Base-by-base conservation (phyloP, 2,888 invertebrate species). In the Morpho deidamia region DNA sequence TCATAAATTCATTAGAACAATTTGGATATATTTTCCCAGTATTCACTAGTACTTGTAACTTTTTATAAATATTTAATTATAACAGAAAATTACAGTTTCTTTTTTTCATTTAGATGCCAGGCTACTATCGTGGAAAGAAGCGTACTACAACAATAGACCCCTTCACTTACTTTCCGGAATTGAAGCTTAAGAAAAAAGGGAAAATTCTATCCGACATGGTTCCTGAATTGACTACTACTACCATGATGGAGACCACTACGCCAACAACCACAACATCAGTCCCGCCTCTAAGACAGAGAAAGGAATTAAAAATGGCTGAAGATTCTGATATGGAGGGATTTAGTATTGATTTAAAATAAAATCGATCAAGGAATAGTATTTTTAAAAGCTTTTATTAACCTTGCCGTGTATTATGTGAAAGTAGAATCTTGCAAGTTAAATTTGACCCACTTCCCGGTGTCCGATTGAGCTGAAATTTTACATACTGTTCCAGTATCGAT, bases 71-170 rank as follows among this genome's bases (percentile, higher is more conserved):
- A n/a, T 7, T 2, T 11, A 10, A 34, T 34, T 44, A 44, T 44
- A 1, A 42, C 34, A 12, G 32, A 8, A 32, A 10, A 40, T 33
- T 1, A 11, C 12, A 10, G 8, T 34, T 7, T 35, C 11, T 41
- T 1, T 34, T 11, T 9, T 47, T 44, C 39, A 14, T 44, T 8
- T 70, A 83, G 84, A 83, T 83, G 81, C 75, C 81, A 0, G 49
- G 11, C 0, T 76, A 83, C 67, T 80, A 81, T 63, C 67, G 66
- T 2, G 75, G 67, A 1, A 59, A 56, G 23, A 68, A 58, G 7
- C 67, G 65, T 0, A 78, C 78, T 0, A 81, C 81, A 0, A 72
- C 77, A 0, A 60, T 66, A 0, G 62, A 45, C 12, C 61, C 65
- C 1, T 53, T 54, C 10, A 51, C 47, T 0, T 23, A 50, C 11